phyloP scores from a whole-genome alignment of 2,113 vertebrate genomes.

The Microcebus murinus region DNA sequence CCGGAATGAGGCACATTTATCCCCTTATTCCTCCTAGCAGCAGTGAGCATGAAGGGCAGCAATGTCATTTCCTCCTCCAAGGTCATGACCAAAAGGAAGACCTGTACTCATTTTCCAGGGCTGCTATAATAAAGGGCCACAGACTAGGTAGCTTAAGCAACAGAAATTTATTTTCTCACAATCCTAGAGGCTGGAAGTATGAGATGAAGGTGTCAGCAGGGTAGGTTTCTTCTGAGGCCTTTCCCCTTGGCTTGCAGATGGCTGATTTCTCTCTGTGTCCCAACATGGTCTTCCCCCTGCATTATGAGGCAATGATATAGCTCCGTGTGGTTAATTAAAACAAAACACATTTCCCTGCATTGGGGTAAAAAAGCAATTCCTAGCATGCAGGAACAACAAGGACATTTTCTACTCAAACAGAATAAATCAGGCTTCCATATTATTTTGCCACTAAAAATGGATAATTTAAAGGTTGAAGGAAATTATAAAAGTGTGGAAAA shows the following conservation, averaged over 20 bases:
- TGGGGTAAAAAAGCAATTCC: background rate
- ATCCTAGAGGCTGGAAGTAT: background rate
- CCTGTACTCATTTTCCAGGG: background rate
- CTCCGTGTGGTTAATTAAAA: background rate
- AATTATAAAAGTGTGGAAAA: background rate
- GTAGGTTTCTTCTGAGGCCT: background rate
- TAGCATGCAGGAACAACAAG: background rate
- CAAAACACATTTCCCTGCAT: background rate
- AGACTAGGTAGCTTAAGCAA: background rate
- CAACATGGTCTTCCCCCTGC: background rate
- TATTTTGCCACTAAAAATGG: background rate
- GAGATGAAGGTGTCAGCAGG: background rate
- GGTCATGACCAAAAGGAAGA: background rate
- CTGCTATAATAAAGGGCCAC: background rate
- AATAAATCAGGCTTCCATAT: background rate
- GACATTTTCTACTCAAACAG: background rate
- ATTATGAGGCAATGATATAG: background rate
- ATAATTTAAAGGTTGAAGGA: background rate
- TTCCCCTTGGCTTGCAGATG: background rate
- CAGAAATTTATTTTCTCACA: background rate
- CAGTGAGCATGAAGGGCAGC: background rate
- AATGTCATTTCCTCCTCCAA: background rate
- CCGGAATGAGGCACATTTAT: rapidly evolving
- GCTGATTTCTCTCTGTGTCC: background rate
- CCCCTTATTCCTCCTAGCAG: background rate